Base-by-base conservation (phyloP, 2,797 vertebrate species). In the Poecilia velifera region DNA sequence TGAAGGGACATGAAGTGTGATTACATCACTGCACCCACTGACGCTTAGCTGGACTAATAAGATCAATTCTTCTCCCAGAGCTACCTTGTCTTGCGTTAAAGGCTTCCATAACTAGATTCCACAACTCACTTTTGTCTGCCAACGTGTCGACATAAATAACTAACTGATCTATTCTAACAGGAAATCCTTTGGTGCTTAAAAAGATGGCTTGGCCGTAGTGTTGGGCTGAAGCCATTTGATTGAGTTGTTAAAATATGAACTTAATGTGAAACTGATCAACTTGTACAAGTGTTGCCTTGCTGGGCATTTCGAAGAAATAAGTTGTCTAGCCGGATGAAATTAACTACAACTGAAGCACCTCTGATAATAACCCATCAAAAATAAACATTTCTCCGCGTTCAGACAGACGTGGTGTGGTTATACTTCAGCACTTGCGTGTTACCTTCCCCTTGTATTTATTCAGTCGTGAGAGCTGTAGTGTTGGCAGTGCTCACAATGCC, bases 301-400 rank as follows among this genome's bases (percentile, higher is more conserved):
- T 85, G 78, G 78, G 84, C 82, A 83, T 85, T 78, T 84, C 74
- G 82, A 74, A 85, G 88, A 88, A 89, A 89, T 86, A 83, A 84
- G 88, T 74, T 79, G 82, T 82, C 81, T 74, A 41, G 68, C 12
- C 62, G 84, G 78, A 84, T 79, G 22, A 43, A 86, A 86, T 87
- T 77, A 85, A 82, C 64, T 68, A 49, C 81, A 43, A 43, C 68
- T 71, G 3, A 78, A 77, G 84, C 47, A 28, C 64, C 81, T 88
- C 49, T 82, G 73, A 87, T 71, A 83, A 83, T 74, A 85, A 87
- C 83, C 45, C 1, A 31, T 66, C 43, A 76, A 45, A 74, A 72
- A 79, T 73, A 45, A 71, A 45, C 16, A 8, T 43, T 36, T 39
- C 34, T 36, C 39, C 39, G 6, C 13, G 6, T 70, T n/a, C 10